Evolutionary conservation across 2,888 invertebrate species (phyloP).

Genomic region (Protula sp.): DNA sequence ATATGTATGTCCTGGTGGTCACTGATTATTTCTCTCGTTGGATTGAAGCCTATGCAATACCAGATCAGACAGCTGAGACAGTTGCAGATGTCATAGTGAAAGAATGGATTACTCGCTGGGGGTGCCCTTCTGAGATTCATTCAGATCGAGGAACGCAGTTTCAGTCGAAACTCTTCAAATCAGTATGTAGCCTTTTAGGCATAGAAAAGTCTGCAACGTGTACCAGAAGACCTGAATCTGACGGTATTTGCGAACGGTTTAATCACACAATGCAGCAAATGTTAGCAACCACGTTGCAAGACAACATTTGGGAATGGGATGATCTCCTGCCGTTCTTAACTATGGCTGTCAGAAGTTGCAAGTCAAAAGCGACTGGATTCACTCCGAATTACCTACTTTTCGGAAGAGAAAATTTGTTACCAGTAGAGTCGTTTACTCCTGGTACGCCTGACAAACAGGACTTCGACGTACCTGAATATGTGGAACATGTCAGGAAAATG

Average conservation of each 20-base stretch:
- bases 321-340: constrained; percentile 18
- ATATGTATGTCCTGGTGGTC: constrained; percentile 24
- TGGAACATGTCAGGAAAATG: too few species aligned
- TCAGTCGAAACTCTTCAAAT: constrained; percentile 17
- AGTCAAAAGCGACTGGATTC: constrained; percentile 16
- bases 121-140: constrained; percentile 16
- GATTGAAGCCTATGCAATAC: too few species aligned
- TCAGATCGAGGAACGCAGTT: too few species aligned
- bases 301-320: constrained; percentile 23
- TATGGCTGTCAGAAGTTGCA: constrained; percentile 18
- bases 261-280: constrained; percentile 20
- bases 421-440: neutral
- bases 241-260: constrained; percentile 22
- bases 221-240: constrained; percentile 18
- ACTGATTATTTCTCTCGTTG: constrained; percentile 24
- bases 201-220: constrained; percentile 24
- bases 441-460: too few species aligned
- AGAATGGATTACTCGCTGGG: constrained; percentile 19
- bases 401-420: constrained; percentile 10
- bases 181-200: constrained; percentile 16
- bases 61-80: too few species aligned
- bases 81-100: constrained; percentile 23
- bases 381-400: constrained; percentile 21
- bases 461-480: too few species aligned
- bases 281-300: constrained; percentile 10